phyloP scores from a whole-genome alignment of 1,140 invertebrate species.

The Procambarus clarkii region DNA sequence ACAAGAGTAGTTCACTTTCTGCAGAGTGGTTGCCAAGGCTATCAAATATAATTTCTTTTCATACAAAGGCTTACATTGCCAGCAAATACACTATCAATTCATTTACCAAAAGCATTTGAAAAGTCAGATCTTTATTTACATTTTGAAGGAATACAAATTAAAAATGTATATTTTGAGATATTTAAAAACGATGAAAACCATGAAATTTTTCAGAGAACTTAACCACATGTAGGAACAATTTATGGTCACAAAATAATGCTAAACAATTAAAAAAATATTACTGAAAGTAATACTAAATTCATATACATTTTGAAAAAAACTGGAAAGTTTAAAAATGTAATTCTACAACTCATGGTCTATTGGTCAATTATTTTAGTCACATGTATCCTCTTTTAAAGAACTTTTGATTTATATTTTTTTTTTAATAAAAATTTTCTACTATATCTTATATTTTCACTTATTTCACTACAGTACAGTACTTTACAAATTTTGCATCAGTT shows the following conservation, averaged over 20 bases:
- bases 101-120: neutral
- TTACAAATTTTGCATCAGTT: neutral
- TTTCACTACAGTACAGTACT: neutral
- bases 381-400: neutral
- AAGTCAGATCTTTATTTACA: constrained; percentile 1
- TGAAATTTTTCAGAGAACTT: neutral
- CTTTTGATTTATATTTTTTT: neutral
- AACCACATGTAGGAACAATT: neutral
- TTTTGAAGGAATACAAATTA: neutral
- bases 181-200: neutral
- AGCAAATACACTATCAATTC: neutral
- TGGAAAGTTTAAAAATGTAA: neutral
- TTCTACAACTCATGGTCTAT: neutral
- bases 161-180: neutral
- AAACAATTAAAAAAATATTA: neutral
- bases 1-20: neutral
- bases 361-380: neutral
- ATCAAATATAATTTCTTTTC: neutral
- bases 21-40: neutral
- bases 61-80: neutral
- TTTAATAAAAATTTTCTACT: neutral
- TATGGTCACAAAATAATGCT: neutral
- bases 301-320: no score
- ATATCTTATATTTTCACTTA: neutral
- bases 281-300: neutral